Percentiles rank a stretch among this genome's conserved stretches.
Evolutionary conservation across 2,888 invertebrate genomes (phyloP).

Genomic region (Chouioia cunea): DNA sequence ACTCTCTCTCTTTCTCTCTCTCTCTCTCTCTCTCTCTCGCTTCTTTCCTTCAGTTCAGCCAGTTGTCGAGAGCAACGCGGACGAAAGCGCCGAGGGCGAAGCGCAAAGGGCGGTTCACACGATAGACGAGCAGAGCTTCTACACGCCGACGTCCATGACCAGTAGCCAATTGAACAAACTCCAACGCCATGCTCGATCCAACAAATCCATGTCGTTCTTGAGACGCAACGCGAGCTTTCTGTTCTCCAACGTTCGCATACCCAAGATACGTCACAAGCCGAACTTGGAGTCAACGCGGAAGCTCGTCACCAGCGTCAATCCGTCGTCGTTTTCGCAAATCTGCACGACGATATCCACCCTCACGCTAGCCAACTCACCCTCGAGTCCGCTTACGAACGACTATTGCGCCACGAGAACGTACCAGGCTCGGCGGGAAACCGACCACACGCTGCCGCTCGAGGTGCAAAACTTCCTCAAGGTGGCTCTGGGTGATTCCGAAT

Average conservation of each 20-base stretch:
- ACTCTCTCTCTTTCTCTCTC: too few relatives aligned
- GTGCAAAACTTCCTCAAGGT: slow-evolving; percentile 54
- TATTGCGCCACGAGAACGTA: too few relatives aligned
- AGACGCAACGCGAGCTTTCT: slow-evolving; percentile 34
- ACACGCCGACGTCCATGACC: slow-evolving; percentile 20
- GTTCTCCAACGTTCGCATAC: slow-evolving; percentile 25
- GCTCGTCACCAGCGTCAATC: slow-evolving; percentile 35
- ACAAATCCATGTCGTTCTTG: slow-evolving; percentile 1
- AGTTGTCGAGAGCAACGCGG: background rate
- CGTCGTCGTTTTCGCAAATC: slow-evolving; percentile 37
- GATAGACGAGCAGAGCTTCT: background rate
- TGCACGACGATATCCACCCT: slow-evolving; percentile 50
- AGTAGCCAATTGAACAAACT: background rate
- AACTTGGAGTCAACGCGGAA: slow-evolving; percentile 56
- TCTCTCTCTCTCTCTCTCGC: too few relatives aligned
- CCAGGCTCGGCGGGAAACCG: too few relatives aligned
- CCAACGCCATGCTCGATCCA: background rate
- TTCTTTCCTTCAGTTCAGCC: too few relatives aligned
- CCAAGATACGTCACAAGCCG: slow-evolving; percentile 41
- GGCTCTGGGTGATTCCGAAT: slow-evolving; percentile 55
- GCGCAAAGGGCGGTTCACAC: background rate
- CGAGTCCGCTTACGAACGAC: slow-evolving; percentile 1
- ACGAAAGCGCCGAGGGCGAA: background rate
- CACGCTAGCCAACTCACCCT: slow-evolving; percentile 37
- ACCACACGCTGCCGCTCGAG: slow-evolving; percentile 33